Evolutionary conservation across 1,140 invertebrate genomes (phyloP).

Genomic region (Cardiocondyla obscurior): DNA sequence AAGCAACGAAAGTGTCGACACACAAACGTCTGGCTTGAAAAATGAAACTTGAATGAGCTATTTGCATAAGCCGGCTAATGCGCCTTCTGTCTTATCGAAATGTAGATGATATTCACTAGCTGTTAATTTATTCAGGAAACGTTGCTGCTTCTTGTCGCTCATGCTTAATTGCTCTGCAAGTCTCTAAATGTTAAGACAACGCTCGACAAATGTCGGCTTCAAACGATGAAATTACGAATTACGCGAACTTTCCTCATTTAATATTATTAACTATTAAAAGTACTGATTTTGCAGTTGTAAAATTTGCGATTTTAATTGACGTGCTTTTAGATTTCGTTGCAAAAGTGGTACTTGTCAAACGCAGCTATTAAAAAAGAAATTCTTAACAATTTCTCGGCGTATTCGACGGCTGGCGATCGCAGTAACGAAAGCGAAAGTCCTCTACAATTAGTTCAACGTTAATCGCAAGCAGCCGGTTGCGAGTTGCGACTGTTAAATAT

Average conservation of each 20-base stretch:
- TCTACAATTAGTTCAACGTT: no score
- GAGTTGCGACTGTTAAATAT: no score
- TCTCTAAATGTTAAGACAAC: background rate
- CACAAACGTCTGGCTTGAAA: background rate
- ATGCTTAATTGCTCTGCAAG: background rate
- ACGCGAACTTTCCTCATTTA: no score
- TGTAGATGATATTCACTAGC: background rate
- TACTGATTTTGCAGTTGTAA: no score
- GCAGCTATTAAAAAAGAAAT: no score
- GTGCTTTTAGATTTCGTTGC: no score
- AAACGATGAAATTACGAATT: no score
- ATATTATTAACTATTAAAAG: no score
- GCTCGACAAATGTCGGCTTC: no score
- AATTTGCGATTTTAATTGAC: no score
- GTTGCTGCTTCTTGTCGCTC: background rate
- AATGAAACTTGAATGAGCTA: background rate
- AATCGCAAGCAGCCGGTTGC: no score
- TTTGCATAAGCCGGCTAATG: background rate
- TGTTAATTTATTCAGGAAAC: background rate
- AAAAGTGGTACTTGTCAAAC: no score
- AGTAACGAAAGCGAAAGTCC: constrained; percentile 66
- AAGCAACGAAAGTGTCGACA: constrained; percentile 15
- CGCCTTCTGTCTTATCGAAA: background rate
- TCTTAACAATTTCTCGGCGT: background rate
- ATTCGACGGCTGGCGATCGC: constrained; percentile 52